Evolutionary conservation across 1,140 invertebrate species (phyloP), one percentile per base, ranked within the genome.

Genomic region (Archegozetes longisetosus): DNA sequence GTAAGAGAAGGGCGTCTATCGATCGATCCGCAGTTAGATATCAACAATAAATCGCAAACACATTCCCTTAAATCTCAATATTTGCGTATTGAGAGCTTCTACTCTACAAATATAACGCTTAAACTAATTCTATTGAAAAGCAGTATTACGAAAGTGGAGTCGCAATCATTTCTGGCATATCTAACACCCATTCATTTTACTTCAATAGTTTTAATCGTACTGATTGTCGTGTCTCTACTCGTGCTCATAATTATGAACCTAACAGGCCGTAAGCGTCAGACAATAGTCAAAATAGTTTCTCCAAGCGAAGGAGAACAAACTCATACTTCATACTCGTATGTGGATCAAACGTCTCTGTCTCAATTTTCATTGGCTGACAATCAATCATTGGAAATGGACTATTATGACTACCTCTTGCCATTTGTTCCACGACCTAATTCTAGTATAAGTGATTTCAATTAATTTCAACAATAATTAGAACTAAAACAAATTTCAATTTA

Each of bases 11-110:
- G 57, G 1, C 57, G 26, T 20, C 20, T 28, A 17, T 27, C 57
- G 2, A 58, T 58, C 51, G 57, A 58, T 53, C 57, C 57, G 40
- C 57, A 51, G 23, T 2, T 58, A 2, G 49, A 58, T 23, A 58
- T 58, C 14, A 24, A 58, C 4, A 58, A 58, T 51, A 40, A 23
- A 20, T 50, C 57, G 22, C 48, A 29, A 32, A 58, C 24, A 22
- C 57, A 58, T 46, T 58, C 26, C 47, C 57, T 58, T n/a, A 40
- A 24, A 28, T 58, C 57, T 12, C 20, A 24, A 3, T 23, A 50
- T 28, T 6, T 58, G 2, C 57, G 57, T 32, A 49, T 58, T 14
- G 57, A 58, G 23, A 47, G 40, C 27, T 46, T 51, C 12, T 58
- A 40, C 12, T 49, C 57, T 12, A 27, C 27, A 12, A 58, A 58